Evolutionary conservation across 1,140 invertebrate genomes (phyloP).

Genomic region (Halictus rubicundus): DNA sequence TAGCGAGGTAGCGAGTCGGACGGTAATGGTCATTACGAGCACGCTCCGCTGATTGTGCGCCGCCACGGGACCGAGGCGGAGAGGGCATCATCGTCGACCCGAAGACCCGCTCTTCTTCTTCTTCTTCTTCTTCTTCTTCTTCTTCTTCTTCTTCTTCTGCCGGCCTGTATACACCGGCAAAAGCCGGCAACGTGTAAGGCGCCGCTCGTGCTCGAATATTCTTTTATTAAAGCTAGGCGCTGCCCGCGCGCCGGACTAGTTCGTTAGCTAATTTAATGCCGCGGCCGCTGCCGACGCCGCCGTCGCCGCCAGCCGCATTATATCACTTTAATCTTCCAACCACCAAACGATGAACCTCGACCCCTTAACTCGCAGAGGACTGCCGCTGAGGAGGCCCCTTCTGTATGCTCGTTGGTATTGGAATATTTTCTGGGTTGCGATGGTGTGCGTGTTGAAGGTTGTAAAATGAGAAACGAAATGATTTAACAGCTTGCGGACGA

Average conservation of each 20-base stretch:
- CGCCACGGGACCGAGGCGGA: constrained; percentile 72
- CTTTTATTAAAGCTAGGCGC: constrained; percentile 75
- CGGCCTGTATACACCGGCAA: background rate
- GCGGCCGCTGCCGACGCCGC: constrained; percentile 26
- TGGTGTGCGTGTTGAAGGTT: no score
- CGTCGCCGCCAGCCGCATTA: constrained; percentile 34
- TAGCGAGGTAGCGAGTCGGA: constrained; percentile 75
- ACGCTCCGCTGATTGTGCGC: constrained; percentile 79
- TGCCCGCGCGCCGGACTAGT: constrained; percentile 66
- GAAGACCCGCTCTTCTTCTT: constrained; percentile 72
- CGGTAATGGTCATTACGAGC: constrained; percentile 80
- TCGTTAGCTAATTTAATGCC: constrained; percentile 77
- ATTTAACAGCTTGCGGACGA: no score
- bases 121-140: constrained; percentile 35
- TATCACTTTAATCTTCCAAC: constrained; percentile 55
- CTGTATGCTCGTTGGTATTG: no score
- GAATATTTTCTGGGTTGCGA: no score
- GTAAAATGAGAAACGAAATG: no score
- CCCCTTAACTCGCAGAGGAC: background rate
- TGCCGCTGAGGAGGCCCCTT: no score
- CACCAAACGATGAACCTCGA: constrained; percentile 31
- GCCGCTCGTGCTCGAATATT: constrained; percentile 63
- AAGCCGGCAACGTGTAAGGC: background rate
- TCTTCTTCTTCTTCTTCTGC: constrained; percentile 15
- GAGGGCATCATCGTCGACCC: constrained; percentile 79